These are phyloP conservation scores for Dyspetes luteomarginatus DNA, from an alignment of 2,888 invertebrate species.

Conservation along the genomic window DNA sequence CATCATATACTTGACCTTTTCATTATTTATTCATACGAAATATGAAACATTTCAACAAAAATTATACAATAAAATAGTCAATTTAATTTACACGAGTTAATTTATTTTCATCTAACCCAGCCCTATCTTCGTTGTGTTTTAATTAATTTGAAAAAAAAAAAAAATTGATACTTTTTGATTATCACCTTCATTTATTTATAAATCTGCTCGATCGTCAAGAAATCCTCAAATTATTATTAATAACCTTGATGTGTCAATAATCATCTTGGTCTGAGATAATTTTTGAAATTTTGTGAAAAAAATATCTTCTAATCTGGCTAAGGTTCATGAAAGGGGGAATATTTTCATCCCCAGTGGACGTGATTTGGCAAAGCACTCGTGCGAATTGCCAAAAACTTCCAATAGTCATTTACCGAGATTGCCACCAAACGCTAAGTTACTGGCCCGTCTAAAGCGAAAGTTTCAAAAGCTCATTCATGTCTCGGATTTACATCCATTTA, in stretches of 20 bases:
- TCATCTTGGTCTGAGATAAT: neutral
- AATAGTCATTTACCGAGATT: constrained; percentile 79
- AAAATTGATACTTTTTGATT: neutral
- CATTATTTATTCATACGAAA: constrained; percentile 76
- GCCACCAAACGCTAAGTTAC: constrained; percentile 77
- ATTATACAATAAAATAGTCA: neutral
- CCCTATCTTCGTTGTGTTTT: too few species aligned
- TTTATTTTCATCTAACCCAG: too few species aligned
- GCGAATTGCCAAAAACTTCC: constrained; percentile 75
- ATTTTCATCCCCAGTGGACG: constrained; percentile 23
- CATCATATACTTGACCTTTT: constrained; percentile 70
- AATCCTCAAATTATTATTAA: too few species aligned
- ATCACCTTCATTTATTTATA: constrained; percentile 8
- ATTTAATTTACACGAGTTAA: constrained; percentile 1
- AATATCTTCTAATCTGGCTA: constrained; percentile 30
- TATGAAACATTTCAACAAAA: constrained; percentile 54
- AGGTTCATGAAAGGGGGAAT: constrained; percentile 22
- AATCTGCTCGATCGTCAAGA: too few species aligned
- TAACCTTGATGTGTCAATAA: neutral
- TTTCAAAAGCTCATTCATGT: constrained; percentile 79
- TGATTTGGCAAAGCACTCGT: constrained; percentile 70
- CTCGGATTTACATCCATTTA: constrained; percentile 74
- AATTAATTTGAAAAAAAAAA: too few species aligned
- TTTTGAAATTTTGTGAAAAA: neutral
- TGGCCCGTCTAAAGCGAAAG: constrained; percentile 72